Conservation (phyloP, 2,888 invertebrate species). For the Abrostola triplasia region DNA sequence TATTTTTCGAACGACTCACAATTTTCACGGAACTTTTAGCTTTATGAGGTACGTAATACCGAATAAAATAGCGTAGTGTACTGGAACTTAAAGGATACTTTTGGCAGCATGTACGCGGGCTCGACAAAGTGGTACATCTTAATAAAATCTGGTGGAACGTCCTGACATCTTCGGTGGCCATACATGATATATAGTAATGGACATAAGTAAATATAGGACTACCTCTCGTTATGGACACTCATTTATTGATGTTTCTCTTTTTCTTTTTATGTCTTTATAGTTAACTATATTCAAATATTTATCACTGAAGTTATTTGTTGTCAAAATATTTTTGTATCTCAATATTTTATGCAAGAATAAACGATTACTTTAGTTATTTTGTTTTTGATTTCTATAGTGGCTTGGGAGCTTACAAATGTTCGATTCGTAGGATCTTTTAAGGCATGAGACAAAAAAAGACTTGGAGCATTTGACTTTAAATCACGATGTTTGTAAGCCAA, state of each 20-base stretch:
- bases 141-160: slow-evolving; percentile 67
- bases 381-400: too few relatives aligned
- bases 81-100: slow-evolving; percentile 25
- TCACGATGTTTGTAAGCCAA: slow-evolving; percentile 1
- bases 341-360: too few relatives aligned
- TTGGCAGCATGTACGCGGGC: slow-evolving; percentile 56
- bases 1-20: slow-evolving; percentile 28
- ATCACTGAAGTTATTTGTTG: neutral
- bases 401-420: too few relatives aligned
- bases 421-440: too few relatives aligned
- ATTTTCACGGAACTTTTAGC: slow-evolving; percentile 31
- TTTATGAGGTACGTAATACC: slow-evolving; percentile 37
- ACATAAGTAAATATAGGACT: slow-evolving; percentile 71
- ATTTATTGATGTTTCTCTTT: slow-evolving; percentile 41
- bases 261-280: slow-evolving; percentile 28
- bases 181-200: slow-evolving; percentile 68
- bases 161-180: slow-evolving; percentile 69
- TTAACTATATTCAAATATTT: slow-evolving; percentile 15
- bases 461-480: too few relatives aligned
- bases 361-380: too few relatives aligned
- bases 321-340: neutral
- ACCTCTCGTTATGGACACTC: slow-evolving; percentile 63
- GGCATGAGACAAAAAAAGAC: too few relatives aligned
- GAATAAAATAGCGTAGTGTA: slow-evolving; percentile 29
- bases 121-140: slow-evolving; percentile 65